A percentile compares a stretch with the other conserved stretches of the same genome.
Conservation (phyloP, 2,797 vertebrate species). For the Parauchenoglanis punctatus region DNA sequence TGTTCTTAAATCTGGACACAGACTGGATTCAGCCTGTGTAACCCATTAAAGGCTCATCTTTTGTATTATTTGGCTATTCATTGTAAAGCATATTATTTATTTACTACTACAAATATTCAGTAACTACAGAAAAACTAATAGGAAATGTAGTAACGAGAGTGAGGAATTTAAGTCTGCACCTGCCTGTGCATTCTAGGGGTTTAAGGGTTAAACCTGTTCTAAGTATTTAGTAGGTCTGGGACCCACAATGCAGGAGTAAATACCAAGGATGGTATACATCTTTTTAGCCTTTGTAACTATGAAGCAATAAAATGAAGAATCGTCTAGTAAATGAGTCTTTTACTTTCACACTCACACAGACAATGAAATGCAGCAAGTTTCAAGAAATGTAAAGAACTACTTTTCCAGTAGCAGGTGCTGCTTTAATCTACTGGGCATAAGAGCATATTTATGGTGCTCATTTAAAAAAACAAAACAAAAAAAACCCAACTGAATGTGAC, state of each 20-base stretch:
- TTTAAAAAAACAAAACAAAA: conserved; percentile 55
- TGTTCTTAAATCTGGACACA: neutral
- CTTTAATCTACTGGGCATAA: conserved; percentile 56
- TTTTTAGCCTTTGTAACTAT: neutral
- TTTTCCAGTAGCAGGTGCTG: conserved; percentile 63
- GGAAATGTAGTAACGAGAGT: neutral
- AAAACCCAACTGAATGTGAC: conserved; percentile 64
- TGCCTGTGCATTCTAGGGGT: neutral
- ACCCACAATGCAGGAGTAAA: neutral
- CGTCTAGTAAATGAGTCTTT: conserved; percentile 62
- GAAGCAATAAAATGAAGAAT: conserved; percentile 17
- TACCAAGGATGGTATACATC: neutral
- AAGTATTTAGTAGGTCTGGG: neutral
- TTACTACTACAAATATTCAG: neutral
- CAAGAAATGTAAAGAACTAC: conserved; percentile 61
- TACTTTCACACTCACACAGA: conserved; percentile 59
- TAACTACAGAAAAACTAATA: neutral
- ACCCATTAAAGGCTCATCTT: neutral
- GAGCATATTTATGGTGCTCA: conserved; percentile 73
- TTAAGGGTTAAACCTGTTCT: neutral
- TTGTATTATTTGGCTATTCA: neutral
- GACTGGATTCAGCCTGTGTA: neutral
- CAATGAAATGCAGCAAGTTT: conserved; percentile 53
- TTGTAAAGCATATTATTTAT: neutral
- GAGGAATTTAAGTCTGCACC: neutral